A percentile compares a stretch with the other conserved stretches of the same genome.
phyloP scores from a whole-genome alignment of 1,140 invertebrate genomes.

The Monomorium pharaonis region DNA sequence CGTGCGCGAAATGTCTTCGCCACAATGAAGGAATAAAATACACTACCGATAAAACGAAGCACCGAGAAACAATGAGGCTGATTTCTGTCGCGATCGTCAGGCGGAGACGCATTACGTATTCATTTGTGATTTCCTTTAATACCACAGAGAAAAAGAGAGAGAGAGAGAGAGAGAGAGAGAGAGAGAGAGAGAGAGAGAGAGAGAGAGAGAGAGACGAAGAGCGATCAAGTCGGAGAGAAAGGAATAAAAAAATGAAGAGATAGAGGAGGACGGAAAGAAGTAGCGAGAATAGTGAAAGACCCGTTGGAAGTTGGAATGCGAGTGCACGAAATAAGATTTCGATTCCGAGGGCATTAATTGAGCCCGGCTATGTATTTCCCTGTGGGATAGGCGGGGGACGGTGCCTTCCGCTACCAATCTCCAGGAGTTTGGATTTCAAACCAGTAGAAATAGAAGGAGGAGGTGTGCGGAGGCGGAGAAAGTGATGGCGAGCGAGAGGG shows the following conservation, averaged over 20 bases:
- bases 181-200: neutral
- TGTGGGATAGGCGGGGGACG: conserved; percentile 75
- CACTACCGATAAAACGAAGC: conserved; percentile 33
- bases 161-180: neutral
- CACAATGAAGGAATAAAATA: neutral
- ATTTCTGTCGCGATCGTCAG: conserved; percentile 11
- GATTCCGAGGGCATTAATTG: conserved; percentile 83
- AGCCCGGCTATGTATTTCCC: conserved; percentile 80
- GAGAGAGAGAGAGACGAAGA: neutral
- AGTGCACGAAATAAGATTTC: conserved; percentile 82
- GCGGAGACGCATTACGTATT: conserved; percentile 79
- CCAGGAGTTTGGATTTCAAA: conserved; percentile 76
- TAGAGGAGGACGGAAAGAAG: conserved; percentile 17
- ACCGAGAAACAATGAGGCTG: conserved; percentile 48
- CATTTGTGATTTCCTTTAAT: conserved; percentile 80
- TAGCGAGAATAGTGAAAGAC: conserved; percentile 32
- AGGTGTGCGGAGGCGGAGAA: conserved; percentile 25
- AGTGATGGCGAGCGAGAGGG: conserved; percentile 64
- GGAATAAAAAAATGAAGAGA: neutral
- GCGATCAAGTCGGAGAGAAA: conserved; percentile 2
- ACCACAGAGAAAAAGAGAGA: neutral
- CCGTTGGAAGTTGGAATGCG: conserved; percentile 60
- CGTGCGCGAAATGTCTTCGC: neutral
- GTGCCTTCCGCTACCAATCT: conserved; percentile 72
- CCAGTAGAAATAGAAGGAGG: conserved; percentile 67